Conservation (phyloP, 2,113 vertebrate species). For the Percina caprodes region DNA sequence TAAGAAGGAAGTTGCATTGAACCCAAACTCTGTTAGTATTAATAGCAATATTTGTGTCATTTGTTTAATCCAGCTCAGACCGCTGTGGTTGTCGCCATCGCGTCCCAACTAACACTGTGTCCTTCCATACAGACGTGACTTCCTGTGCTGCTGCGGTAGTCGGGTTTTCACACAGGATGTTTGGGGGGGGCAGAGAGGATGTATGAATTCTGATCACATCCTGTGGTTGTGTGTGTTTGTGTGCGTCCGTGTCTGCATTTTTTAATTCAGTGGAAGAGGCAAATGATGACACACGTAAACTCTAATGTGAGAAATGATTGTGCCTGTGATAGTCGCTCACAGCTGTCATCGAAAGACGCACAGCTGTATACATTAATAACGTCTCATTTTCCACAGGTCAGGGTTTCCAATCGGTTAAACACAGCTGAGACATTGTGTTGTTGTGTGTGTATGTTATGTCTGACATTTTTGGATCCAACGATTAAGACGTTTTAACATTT, state of each 20-base stretch:
- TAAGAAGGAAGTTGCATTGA: constrained; percentile 38
- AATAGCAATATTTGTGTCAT: constrained; percentile 21
- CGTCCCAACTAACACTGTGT: constrained; percentile 33
- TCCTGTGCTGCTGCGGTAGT: constrained; percentile 65
- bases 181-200: constrained; percentile 72
- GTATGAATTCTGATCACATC: constrained; percentile 62
- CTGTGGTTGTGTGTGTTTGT: constrained; percentile 57
- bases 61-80: constrained; percentile 22
- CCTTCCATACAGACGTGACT: constrained; percentile 60
- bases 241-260: background rate
- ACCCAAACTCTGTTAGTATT: constrained; percentile 38
- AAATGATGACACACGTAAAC: constrained; percentile 26
- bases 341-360: background rate
- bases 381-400: constrained; percentile 32
- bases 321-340: background rate
- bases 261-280: constrained; percentile 40
- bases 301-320: constrained; percentile 23
- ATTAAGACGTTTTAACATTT: constrained; percentile 2
- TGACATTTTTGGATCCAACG: constrained; percentile 5
- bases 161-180: constrained; percentile 69
- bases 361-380: constrained; percentile 21
- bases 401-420: constrained; percentile 32
- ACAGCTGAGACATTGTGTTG: constrained; percentile 7
- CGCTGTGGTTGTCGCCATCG: background rate
- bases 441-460: constrained; percentile 18